phyloP scores from a whole-genome alignment of 92 coral and sea anemone species.

The Zoanthus sansibaricus region DNA sequence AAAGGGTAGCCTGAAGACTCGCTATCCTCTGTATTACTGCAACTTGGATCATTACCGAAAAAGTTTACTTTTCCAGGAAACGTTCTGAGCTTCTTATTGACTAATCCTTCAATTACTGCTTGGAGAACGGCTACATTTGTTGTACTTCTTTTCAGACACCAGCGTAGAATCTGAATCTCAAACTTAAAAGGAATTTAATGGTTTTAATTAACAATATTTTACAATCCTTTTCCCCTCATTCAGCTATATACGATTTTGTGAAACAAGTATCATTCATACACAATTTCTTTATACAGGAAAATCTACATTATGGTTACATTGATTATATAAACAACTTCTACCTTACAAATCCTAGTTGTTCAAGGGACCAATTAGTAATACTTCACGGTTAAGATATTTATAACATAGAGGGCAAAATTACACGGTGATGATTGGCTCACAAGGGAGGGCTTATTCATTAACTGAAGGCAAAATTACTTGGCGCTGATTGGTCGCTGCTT shows the following conservation, averaged over 20 bases:
- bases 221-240: no score
- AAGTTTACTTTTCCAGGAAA: background rate
- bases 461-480: no score
- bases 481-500: no score
- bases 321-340: no score
- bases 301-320: background rate
- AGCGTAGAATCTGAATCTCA: constrained; percentile 20
- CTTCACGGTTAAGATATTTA: no score
- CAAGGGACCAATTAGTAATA: no score
- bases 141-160: constrained; percentile 28
- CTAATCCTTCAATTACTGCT: background rate
- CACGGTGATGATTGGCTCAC: background rate
- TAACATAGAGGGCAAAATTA: no score
- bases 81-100: background rate
- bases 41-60: background rate
- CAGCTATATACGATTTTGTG: background rate
- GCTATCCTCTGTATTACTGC: background rate
- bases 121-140: constrained; percentile 26
- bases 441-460: no score
- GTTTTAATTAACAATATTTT: no score
- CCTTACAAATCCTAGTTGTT: no score
- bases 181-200: background rate
- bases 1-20: background rate
- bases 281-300: background rate
- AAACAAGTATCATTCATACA: background rate